A percentile compares a stretch with the other conserved stretches of the same genome.
Conservation (phyloP, 2,888 invertebrate genomes). For the Rapana venosa region DNA sequence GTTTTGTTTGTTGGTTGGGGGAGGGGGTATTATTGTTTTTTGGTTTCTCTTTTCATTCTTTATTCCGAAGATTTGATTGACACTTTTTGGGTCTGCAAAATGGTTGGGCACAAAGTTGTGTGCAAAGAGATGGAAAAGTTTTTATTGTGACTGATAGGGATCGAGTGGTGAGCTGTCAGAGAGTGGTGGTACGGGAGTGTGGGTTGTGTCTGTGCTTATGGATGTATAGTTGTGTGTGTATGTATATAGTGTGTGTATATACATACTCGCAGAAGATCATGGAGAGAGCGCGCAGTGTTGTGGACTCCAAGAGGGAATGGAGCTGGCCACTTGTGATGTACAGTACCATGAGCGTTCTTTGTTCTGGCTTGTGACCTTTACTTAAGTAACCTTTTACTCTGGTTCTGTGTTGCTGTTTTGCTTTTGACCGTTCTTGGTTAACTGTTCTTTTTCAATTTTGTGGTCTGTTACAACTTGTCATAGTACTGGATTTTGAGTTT, state of each 20-base stretch:
- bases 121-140: not conserved
- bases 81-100: not conserved
- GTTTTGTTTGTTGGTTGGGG: no score
- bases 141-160: not conserved
- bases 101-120: not conserved
- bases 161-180: not conserved
- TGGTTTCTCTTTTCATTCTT: not conserved
- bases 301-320: not conserved
- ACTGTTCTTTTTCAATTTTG: not conserved
- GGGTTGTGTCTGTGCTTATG: not conserved
- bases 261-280: not conserved
- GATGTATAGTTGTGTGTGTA: not conserved
- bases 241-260: not conserved
- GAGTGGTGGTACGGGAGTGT: not conserved
- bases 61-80: not conserved
- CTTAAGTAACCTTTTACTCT: not conserved
- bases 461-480: not conserved
- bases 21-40: not conserved
- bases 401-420: not conserved
- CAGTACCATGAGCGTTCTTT: not conserved
- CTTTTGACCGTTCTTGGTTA: not conserved
- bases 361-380: not conserved
- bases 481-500: not conserved
- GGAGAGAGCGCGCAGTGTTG: not conserved
- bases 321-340: not conserved